Conservation (phyloP, 1,140 invertebrate genomes). For the Homalodisca vitripennis region DNA sequence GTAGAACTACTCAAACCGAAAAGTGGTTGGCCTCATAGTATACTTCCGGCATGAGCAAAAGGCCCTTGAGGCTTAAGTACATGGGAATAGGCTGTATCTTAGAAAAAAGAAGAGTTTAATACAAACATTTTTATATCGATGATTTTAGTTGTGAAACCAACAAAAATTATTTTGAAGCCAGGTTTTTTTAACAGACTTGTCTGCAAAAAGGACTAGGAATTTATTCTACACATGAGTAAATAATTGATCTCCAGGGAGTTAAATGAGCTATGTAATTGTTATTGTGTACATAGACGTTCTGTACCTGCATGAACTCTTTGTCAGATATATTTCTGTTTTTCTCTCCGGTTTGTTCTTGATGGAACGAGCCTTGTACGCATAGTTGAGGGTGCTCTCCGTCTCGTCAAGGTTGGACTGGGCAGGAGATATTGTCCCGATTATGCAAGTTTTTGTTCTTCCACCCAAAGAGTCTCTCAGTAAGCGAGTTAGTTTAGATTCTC, state of each 20-base stretch:
- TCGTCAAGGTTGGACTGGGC: conserved; percentile 86
- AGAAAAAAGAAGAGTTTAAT: background rate
- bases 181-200: background rate
- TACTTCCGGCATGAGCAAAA: too few relatives aligned
- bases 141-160: background rate
- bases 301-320: conserved; percentile 60
- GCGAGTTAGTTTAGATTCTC: conserved; percentile 91
- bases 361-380: conserved; percentile 92
- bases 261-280: too few relatives aligned
- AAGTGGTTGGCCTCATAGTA: too few relatives aligned
- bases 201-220: background rate
- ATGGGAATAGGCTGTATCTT: too few relatives aligned
- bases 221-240: background rate
- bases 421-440: conserved; percentile 94
- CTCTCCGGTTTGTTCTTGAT: conserved; percentile 94
- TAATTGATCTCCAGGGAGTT: background rate
- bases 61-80: too few relatives aligned
- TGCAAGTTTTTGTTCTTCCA: conserved; percentile 91
- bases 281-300: too few relatives aligned
- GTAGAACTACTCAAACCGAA: too few relatives aligned
- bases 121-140: background rate
- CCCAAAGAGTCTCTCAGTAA: conserved; percentile 94
- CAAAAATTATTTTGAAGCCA: background rate
- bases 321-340: conserved; percentile 92
- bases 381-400: conserved; percentile 93